Evolutionary conservation across 2,113 vertebrate genomes (phyloP).

Genomic region (Cariama cristata): DNA sequence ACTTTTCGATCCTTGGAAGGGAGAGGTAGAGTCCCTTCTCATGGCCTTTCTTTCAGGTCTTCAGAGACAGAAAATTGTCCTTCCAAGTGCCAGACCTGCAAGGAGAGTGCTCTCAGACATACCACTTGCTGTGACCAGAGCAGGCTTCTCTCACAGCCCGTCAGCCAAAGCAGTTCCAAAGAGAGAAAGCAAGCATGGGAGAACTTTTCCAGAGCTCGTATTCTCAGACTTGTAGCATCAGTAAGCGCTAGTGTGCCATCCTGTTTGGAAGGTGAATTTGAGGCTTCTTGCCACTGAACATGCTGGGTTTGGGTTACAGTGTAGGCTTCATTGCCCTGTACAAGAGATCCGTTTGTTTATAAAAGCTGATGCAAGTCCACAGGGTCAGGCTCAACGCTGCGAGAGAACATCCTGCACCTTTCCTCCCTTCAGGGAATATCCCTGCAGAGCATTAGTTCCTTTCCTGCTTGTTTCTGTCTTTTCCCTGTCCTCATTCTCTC

Average conservation of each 20-base stretch:
- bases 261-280: background rate
- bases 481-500: background rate
- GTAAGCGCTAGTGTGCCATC: no score
- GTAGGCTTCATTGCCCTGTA: background rate
- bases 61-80: background rate
- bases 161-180: background rate
- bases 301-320: background rate
- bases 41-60: background rate
- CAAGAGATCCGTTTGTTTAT: background rate
- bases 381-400: rapidly evolving
- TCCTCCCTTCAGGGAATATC: background rate
- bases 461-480: background rate
- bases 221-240: background rate
- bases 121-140: no score
- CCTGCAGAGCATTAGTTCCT: background rate
- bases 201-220: background rate
- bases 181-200: background rate
- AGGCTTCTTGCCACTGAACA: background rate
- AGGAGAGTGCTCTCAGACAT: background rate
- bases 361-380: background rate
- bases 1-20: background rate
- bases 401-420: background rate
- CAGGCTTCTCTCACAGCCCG: background rate
- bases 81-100: background rate
- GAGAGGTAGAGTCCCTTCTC: background rate